Base-by-base conservation (phyloP, 2,888 invertebrate species). In the Leptothorax acervorum region DNA sequence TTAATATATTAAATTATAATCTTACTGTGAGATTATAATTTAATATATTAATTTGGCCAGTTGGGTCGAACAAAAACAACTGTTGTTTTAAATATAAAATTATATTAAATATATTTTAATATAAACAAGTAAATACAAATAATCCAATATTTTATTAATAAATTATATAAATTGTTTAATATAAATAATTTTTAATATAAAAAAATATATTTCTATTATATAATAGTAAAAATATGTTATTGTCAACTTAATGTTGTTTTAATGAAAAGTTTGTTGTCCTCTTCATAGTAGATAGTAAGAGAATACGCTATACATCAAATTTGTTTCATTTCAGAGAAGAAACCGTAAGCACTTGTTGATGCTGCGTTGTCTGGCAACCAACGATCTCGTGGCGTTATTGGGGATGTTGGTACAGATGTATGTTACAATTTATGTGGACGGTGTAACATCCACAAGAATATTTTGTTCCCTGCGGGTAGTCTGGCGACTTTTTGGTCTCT, bases 271-370 rank as follows among this genome's bases (percentile, higher is more conserved):
- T 51, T 9, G 9, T 35, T 35, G 3, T 0, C 1, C 39, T 39
- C 3, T 8, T 28, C 15, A 28, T 1, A 60, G 15, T 51, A 39
- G 12, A 23, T 63, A 51, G 8, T 45, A 5, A n/a, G n/a, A 63
- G 4, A 39, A 15, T 28, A 18, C 23, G 11, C 9, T 2, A 11
- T 18, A 11, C 11, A 39, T n/a, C n/a, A 35, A 4, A 5, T 8
- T 31, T 39, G 71, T 82, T 85, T 87, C 57, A 73, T 88, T 87
- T 71, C 90, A 97, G 92, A 96, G 97, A 60, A 96, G 97, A 92
- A 98, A 98, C 93, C 96, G 97, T 88, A 98, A 98, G 94, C 98
- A 98, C 95, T 96, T 97, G 90, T 95, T 98, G 92, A 96, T 98
- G 96, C 95, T 97, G 84, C 97, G 97, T 42, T 97, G 97, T 90